phyloP scores from a whole-genome alignment of 2,113 vertebrate species.

The Atrichornis clamosus region DNA sequence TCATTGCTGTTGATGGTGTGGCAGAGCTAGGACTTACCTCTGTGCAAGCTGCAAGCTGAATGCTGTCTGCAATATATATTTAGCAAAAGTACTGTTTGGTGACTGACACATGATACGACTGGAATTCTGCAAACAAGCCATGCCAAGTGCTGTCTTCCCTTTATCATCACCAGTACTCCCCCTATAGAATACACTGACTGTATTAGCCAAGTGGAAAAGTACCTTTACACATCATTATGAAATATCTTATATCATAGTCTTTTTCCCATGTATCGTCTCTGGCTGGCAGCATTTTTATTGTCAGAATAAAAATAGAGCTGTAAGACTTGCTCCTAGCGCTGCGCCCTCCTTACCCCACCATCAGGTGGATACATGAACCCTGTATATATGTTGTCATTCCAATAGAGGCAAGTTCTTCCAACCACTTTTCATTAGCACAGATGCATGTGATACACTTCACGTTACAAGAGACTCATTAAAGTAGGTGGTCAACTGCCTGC shows the following conservation, averaged over 20 bases:
- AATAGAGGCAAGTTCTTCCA: background rate
- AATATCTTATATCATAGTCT: background rate
- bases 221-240: background rate
- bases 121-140: background rate
- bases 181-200: background rate
- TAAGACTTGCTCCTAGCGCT: background rate
- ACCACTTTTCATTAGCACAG: background rate
- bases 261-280: background rate
- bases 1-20: background rate
- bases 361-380: background rate
- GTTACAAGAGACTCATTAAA: background rate
- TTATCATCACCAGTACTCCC: background rate
- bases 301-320: background rate
- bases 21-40: background rate
- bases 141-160: background rate
- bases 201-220: background rate
- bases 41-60: background rate
- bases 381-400: background rate
- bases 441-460: rapidly evolving
- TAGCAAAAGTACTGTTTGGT: background rate
- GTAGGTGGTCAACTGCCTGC: background rate
- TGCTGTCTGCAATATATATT: background rate
- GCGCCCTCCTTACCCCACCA: background rate
- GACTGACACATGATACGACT: background rate
- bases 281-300: background rate